phyloP scores from a whole-genome alignment of 2,888 invertebrate species.

The Gryllus longicercus region DNA sequence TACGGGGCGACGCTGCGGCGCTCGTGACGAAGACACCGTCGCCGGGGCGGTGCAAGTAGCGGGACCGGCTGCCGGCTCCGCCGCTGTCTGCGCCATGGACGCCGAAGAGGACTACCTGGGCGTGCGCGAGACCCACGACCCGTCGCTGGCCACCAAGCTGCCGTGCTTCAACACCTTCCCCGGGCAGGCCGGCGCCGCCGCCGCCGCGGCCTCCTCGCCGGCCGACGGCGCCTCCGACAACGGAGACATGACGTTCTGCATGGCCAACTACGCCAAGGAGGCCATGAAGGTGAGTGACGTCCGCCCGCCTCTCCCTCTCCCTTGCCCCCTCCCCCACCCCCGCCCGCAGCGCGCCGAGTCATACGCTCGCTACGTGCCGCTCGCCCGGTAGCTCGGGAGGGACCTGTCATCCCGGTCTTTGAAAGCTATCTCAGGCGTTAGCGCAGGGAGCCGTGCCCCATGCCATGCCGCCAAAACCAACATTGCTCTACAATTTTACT shows the following conservation, averaged over 20 bases:
- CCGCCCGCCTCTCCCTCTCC: too few relatives aligned
- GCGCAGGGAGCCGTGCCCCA: too few relatives aligned
- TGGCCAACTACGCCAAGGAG: conserved; percentile 79
- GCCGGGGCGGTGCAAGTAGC: background rate
- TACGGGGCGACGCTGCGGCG: background rate
- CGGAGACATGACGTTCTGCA: conserved; percentile 80
- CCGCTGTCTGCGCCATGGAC: conserved; percentile 34
- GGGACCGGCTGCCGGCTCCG: background rate
- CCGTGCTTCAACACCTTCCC: background rate
- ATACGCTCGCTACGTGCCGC: too few relatives aligned
- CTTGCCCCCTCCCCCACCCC: too few relatives aligned
- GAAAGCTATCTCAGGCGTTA: too few relatives aligned
- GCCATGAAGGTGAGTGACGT: conserved; percentile 65
- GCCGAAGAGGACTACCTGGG: conserved; percentile 31
- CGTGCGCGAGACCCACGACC: background rate
- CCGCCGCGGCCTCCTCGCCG: background rate
- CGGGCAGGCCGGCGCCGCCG: background rate
- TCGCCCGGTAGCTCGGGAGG: too few relatives aligned
- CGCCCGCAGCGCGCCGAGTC: too few relatives aligned
- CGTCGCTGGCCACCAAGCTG: conserved; percentile 4
- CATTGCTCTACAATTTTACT: too few relatives aligned
- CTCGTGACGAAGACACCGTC: background rate
- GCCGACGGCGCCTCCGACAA: conserved; percentile 57
- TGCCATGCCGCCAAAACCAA: too few relatives aligned
- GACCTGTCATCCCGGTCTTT: too few relatives aligned